Base-by-base conservation (phyloP, 1,140 invertebrate species). In the Drosophila repletoides region DNA sequence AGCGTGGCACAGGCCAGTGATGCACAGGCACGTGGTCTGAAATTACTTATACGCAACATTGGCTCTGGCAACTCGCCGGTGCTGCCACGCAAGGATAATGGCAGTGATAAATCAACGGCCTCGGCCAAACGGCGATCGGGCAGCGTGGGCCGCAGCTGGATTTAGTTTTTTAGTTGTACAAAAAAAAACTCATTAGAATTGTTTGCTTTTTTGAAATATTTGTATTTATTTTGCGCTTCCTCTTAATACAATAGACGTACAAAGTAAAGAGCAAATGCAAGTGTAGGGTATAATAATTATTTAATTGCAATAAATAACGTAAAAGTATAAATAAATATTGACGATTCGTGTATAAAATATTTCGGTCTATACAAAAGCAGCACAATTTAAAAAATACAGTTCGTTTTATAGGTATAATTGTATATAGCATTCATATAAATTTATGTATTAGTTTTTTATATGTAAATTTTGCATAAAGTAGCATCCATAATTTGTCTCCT, bases 1-100 rank as follows among this genome's bases (percentile, higher is more conserved):
- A 81, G 70, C 17, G 68, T 90, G 3, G 52, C 66, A 0, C 83
- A 88, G 38, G 83, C 81, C 1, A 86, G 87, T n/a, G 93, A 94
- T 41, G 92, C 90, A 38, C 93, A 94, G 88, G 92, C 94, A 0
- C 94, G 94, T 77, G 95, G 95, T 0, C 90, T 97, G 0, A 94
- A 95, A 69, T 94, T 92, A 80, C 90, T 97, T 0, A 95, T 97
- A 66, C 91, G 94, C 61, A 96, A 96, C 81, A 96, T 96, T 91
- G 93, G 94, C 21, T 93, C 93, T 9, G 94, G 94, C 21, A 94
- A 94, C 1, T 96, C 95, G 89, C 96, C 96, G 2, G 94, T 96
- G 31, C 91, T 96, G 89, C 93, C 93, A 5, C 92, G 95, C 75
- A 96, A 95, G 89, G 91, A 93, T 19, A 43, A 49, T 22, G 55